A percentile compares a stretch with the other conserved stretches of the same genome.
Evolutionary conservation across 2,888 invertebrate genomes (phyloP).

Genomic region (Machimus rusticus): DNA sequence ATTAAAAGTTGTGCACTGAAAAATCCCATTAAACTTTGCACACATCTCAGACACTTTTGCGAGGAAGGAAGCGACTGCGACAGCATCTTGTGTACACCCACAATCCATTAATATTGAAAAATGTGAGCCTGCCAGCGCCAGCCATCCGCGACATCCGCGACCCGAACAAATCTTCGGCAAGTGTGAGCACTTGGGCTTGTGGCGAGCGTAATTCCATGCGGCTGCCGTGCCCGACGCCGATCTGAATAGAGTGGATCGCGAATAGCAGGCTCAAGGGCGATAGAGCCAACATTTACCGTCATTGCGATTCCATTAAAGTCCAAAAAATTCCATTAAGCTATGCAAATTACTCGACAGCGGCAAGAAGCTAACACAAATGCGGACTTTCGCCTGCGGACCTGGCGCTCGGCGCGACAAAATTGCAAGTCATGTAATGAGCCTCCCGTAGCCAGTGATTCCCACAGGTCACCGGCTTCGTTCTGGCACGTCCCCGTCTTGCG

Average conservation of each 20-base stretch:
- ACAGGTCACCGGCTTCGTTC: neutral
- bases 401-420: neutral
- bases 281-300: neutral
- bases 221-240: neutral
- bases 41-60: neutral
- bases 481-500: neutral
- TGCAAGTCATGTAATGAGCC: neutral
- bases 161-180: neutral
- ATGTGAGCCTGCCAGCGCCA: slow-evolving; percentile 15
- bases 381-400: neutral
- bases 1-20: neutral
- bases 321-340: slow-evolving; percentile 5
- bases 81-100: neutral
- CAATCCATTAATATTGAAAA: slow-evolving; percentile 13
- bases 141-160: neutral
- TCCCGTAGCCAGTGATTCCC: neutral
- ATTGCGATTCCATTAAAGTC: slow-evolving; percentile 1
- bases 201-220: neutral
- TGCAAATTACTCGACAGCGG: neutral
- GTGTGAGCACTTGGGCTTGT: neutral
- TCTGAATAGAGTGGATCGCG: neutral
- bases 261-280: neutral
- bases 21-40: slow-evolving; percentile 26
- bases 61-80: neutral
- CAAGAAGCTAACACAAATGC: neutral